A percentile compares a stretch with the other conserved stretches of the same genome.
Conservation (phyloP, 2,888 invertebrate genomes). For the Phorcus lineatus region DNA sequence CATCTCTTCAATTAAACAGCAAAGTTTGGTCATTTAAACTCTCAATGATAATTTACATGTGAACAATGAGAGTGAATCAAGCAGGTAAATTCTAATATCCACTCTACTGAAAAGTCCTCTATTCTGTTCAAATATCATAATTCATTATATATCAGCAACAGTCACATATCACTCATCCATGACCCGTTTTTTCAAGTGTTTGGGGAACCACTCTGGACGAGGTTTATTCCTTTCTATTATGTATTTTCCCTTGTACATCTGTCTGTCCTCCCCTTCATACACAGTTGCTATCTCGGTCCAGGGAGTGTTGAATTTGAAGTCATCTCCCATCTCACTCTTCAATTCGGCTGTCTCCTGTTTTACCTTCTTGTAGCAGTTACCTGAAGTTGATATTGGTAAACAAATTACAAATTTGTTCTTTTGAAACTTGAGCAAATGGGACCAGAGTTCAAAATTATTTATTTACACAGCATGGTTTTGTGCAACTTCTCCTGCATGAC, state of each 20-base stretch:
- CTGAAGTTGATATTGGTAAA: slow-evolving; percentile 78
- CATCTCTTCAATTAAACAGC: too few relatives aligned
- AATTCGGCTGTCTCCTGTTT: slow-evolving; percentile 88
- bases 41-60: too few relatives aligned
- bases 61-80: too few relatives aligned
- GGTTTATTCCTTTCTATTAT: slow-evolving; percentile 88
- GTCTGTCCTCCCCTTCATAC: slow-evolving; percentile 81
- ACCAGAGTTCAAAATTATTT: neutral
- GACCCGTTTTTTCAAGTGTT: slow-evolving; percentile 81
- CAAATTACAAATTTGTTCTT: neutral
- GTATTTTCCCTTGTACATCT: slow-evolving; percentile 79
- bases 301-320: slow-evolving; percentile 80
- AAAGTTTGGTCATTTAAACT: too few relatives aligned
- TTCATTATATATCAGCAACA: neutral
- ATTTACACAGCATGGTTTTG: neutral
- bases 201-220: slow-evolving; percentile 91
- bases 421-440: neutral
- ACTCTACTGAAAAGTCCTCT: neutral
- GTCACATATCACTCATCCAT: neutral
- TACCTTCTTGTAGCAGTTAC: slow-evolving; percentile 89
- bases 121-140: neutral
- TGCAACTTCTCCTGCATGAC: too few relatives aligned
- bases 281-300: slow-evolving; percentile 85
- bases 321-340: slow-evolving; percentile 84
- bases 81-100: too few relatives aligned